Evolutionary conservation across 2,888 invertebrate genomes (phyloP).

Genomic region (Acanthosoma haemorrhoidale): DNA sequence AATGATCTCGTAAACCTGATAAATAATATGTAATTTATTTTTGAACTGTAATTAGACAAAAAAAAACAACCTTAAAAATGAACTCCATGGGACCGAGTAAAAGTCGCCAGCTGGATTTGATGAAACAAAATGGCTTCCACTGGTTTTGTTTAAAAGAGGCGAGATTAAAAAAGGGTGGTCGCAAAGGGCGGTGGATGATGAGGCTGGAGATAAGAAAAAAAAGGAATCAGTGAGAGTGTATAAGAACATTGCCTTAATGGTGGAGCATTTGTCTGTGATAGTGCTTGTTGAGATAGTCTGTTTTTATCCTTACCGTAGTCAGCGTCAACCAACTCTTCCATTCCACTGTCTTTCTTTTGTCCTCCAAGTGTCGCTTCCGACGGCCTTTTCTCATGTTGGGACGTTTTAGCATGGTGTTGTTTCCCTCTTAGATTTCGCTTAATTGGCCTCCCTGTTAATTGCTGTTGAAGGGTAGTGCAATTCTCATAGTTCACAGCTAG

Average conservation of each 20-base stretch:
- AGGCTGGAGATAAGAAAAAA: no score
- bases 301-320: background rate
- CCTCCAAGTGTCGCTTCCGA: background rate
- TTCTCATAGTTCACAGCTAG: no score
- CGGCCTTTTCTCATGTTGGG: background rate
- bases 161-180: background rate
- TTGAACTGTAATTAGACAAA: no score
- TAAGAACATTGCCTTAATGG: slow-evolving; percentile 11
- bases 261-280: background rate
- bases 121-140: background rate
- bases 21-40: no score
- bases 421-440: no score
- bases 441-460: no score
- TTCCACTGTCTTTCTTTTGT: background rate
- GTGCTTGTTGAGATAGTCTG: background rate
- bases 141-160: background rate
- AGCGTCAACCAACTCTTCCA: background rate
- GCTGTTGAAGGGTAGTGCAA: no score
- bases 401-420: no score
- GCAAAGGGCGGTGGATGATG: no score
- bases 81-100: background rate
- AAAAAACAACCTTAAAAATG: no score
- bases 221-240: slow-evolving; percentile 2
- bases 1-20: no score
- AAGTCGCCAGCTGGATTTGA: background rate